Base-by-base conservation (phyloP, 2,888 invertebrate species). In the Unio pictorum region DNA sequence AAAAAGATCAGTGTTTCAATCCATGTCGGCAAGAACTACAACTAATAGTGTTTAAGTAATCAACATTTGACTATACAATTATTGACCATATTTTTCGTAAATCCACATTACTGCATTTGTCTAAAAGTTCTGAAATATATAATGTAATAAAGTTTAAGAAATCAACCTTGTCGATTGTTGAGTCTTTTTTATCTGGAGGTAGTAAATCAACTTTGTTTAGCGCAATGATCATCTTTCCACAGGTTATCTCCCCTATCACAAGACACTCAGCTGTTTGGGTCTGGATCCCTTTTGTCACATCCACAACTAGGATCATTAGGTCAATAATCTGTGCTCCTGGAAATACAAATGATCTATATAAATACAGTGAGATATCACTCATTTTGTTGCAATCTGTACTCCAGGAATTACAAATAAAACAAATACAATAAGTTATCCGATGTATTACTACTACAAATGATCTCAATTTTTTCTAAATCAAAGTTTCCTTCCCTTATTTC, bases 201-300 rank as follows among this genome's bases (percentile, higher is more conserved):
- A 94, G 76, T 58, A 93, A 86, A 88, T 94, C 94, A 20, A 93
- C 91, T 90, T 95, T 95, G 85, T 94, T 95, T 3, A 95, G 89
- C 1, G 93, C 93, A 15, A 95, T 92, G 72, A 94, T 89, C 89
- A 94, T 92, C 74, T 92, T 91, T 60, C 91, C 87, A 76, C 92
- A 92, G 1, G 93, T 91, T 62, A 94, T 92, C 84, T 94, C 93
- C 26, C 93, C 94, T 75, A 95, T 92, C 3, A 95, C 92, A 1
- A 95, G 90, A 84, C 95, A 95, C 87, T 95, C 95, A 0, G 94
- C 94, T 0, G 95, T 94, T 90, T 95, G 94, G 0, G 94, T 94
- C 89, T 95, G 94, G 80, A 95, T 92, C 17, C 94, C 94, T 88
- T 94, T 94, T 3, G 92, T 92, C 3, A 93, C 91, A 86, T 94